These are phyloP conservation scores for Campoplex capitator DNA, from an alignment of 2,888 invertebrate species.

Conservation along the genomic window DNA sequence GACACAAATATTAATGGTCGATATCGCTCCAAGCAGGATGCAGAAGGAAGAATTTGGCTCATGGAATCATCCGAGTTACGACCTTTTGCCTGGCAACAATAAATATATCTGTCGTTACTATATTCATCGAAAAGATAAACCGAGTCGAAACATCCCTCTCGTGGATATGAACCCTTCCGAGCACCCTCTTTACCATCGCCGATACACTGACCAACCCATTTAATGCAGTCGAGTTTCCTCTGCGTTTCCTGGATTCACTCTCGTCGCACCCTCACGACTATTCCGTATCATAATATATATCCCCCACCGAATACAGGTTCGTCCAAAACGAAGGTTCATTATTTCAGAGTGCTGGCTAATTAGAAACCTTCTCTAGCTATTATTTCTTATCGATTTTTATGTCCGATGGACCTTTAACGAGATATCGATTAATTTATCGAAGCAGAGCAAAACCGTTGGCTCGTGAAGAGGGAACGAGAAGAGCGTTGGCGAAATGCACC, in stretches of 20 bases:
- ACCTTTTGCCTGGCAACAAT: not conserved
- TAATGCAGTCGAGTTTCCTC: constrained; percentile 57
- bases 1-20: not conserved
- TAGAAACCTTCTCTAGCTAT: not conserved
- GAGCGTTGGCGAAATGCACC: not conserved
- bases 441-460: not conserved
- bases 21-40: not conserved
- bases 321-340: not conserved
- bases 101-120: not conserved
- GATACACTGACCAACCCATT: constrained; percentile 44
- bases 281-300: constrained; percentile 42
- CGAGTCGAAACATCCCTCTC: constrained; percentile 51
- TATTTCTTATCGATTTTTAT: not conserved
- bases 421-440: not conserved
- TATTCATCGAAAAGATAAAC: constrained; percentile 45
- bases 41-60: not conserved
- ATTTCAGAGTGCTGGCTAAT: not conserved
- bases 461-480: not conserved
- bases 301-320: not conserved
- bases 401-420: not conserved
- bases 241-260: constrained; percentile 60
- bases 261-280: constrained; percentile 53
- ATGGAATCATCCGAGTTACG: not conserved
- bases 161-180: constrained; percentile 44
- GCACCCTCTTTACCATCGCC: constrained; percentile 39